Evolutionary conservation across 2,888 invertebrate species (phyloP), one percentile per base, ranked within the genome.

Genomic region (Saturnia japonica): DNA sequence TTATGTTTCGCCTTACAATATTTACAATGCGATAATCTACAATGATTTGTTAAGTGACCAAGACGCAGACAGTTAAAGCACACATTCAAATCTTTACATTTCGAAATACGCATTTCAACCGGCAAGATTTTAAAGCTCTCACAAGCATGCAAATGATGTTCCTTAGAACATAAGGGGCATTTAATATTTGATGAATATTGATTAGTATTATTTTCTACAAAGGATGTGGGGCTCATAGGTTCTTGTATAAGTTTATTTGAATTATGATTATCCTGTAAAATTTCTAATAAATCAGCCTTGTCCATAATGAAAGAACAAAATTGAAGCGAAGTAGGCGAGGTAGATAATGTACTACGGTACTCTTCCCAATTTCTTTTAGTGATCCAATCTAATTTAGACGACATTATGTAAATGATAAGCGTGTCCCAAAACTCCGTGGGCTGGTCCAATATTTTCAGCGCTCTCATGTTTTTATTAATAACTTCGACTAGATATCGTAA

Each of bases 281-380:
- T 76, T 72, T 80, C 77, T 6, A 78, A 28, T 68, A 80, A 62
- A 72, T 80, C 77, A 57, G 77, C 75, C 6, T 75, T 75, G 54
- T 71, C 74, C 1, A 72, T 70, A 6, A 80, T 7, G 67, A 78
- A 78, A 1, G 64, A n/a, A 25, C 75, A 28, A 69, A 78, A 78
- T 19, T 11, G 14, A 1, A 70, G 28, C n/a, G 78, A 72, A 51
- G 71, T 68, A 22, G 76, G 74, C 7, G 69, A 1, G 1, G 68
- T 67, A 60, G 72, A 70, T 43, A 77, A 51, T 7, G 47, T 47
- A 57, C 75, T 73, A 68, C 78, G 79, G 66, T 25, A 71, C 64
- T 79, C 75, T 43, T 80, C 79, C 77, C 78, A 81, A 34, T 78
- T 76, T 67, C 79, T 77, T 40, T 68, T 76, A 0, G 79, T 76